Conservation (phyloP, 2,888 invertebrate species). For the Idaea straminata region DNA sequence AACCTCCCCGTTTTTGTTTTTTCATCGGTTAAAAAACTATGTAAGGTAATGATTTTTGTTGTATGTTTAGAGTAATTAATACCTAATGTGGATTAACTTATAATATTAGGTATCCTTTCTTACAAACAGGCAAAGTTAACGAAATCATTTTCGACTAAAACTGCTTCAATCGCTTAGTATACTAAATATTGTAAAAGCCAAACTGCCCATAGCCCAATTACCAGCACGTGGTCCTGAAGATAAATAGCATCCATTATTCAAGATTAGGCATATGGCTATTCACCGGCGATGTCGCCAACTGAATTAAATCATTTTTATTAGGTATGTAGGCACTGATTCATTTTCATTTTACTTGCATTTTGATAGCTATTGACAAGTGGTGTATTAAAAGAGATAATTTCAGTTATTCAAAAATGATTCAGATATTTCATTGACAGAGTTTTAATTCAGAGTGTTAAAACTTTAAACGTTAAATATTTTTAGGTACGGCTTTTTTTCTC, state of each 20-base stretch:
- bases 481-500: too few relatives aligned
- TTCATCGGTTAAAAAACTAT: too few relatives aligned
- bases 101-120: too few relatives aligned
- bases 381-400: background rate
- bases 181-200: slow-evolving; percentile 24
- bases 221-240: slow-evolving; percentile 50
- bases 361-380: slow-evolving; percentile 1
- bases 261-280: slow-evolving; percentile 50
- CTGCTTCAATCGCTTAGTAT: background rate
- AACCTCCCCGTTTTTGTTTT: too few relatives aligned
- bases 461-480: too few relatives aligned
- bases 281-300: slow-evolving; percentile 34
- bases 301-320: slow-evolving; percentile 42
- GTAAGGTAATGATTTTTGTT: too few relatives aligned
- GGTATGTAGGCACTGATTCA: slow-evolving; percentile 6
- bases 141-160: background rate
- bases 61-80: too few relatives aligned
- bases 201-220: slow-evolving; percentile 51
- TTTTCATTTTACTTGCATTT: slow-evolving; percentile 11
- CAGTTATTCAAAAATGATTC: too few relatives aligned
- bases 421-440: too few relatives aligned
- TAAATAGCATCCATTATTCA: slow-evolving; percentile 61
- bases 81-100: too few relatives aligned
- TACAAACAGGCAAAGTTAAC: background rate
- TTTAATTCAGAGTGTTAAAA: too few relatives aligned